Base-by-base conservation (phyloP, 2,113 vertebrate genomes). In the Gavialis gangeticus region DNA sequence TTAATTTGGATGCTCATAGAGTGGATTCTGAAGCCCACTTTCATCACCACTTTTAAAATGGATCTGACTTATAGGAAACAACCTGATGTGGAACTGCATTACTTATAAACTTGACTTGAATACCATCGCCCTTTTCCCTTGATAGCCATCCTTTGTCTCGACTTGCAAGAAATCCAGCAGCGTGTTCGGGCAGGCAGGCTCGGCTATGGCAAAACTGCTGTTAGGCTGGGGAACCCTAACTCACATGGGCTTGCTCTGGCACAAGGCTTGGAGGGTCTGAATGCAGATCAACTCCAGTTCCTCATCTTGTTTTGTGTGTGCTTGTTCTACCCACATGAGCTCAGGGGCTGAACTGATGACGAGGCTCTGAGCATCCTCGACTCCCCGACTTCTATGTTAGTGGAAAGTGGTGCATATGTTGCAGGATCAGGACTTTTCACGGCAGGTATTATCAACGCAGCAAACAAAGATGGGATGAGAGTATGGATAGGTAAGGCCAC, bases 61-160 rank as follows among this genome's bases (percentile, higher is more conserved):
- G 97, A 97, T 97, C 97, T 98, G 98, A 98, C 98, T 98, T 95
- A 66, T 16, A 97, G 98, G 98, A 98, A 98, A 98, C 97, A 96
- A 95, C 97, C 93, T 95, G 97, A 96, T 85, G 97, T 79, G 97
- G 93, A 96, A 92, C 96, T 56, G 93, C 92, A 82, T 98, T 97
- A 87, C 96, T 97, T 97, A 97, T 24, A 94, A 95, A 95, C 57
- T 79, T 21, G 87, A 94, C 94, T 79, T 16, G 60, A 94, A 54
- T 94, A 66, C 67, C 88, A 58, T 62, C 78, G 3, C 1, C 60
- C 2, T 0, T 64, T 37, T 12, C 78, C 80, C 75, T 2, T 3
- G 82, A 2, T 4, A 81, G 15, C 82, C 1, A 1, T 75, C 75
- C 57, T 85, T 64, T 73, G 54, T 21, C 22, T 82, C 22, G 24